A percentile compares a stretch with the other conserved stretches of the same genome.
These are phyloP conservation scores for Ptyas mucosa DNA, from an alignment of 2,113 vertebrate species.

Conservation along the genomic window DNA sequence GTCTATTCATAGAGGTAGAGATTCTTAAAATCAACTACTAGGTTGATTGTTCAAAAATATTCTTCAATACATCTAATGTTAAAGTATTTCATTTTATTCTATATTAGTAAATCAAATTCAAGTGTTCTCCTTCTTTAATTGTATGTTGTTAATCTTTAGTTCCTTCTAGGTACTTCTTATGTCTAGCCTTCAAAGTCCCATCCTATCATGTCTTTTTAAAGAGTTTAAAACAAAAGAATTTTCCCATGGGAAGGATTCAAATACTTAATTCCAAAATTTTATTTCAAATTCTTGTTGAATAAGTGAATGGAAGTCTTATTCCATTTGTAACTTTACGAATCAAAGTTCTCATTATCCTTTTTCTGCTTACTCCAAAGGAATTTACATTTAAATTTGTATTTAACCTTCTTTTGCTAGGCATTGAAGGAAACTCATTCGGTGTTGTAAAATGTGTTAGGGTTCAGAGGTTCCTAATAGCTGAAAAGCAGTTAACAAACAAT, in stretches of 20 bases:
- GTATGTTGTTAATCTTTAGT: background rate
- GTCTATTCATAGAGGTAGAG: background rate
- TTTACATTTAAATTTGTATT: background rate
- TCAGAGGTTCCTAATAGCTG: background rate
- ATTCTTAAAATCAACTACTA: background rate
- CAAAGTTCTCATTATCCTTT: background rate
- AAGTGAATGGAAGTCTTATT: background rate
- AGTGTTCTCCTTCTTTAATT: background rate
- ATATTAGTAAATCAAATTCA: background rate
- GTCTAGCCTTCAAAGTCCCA: background rate
- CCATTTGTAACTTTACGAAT: background rate
- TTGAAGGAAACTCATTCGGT: background rate
- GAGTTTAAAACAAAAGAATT: background rate
- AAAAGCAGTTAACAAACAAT: background rate
- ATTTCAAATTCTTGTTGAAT: background rate
- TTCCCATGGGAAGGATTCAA: background rate
- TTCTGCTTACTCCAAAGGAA: background rate
- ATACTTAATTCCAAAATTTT: background rate
- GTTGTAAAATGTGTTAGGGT: background rate
- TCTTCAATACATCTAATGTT: background rate
- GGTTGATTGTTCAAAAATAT: background rate
- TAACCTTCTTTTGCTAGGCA: background rate
- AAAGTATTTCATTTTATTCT: background rate
- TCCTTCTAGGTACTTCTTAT: background rate
- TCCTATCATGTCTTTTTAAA: background rate